Conservation (phyloP, 2,113 vertebrate species). For the Serilophus lunatus region DNA sequence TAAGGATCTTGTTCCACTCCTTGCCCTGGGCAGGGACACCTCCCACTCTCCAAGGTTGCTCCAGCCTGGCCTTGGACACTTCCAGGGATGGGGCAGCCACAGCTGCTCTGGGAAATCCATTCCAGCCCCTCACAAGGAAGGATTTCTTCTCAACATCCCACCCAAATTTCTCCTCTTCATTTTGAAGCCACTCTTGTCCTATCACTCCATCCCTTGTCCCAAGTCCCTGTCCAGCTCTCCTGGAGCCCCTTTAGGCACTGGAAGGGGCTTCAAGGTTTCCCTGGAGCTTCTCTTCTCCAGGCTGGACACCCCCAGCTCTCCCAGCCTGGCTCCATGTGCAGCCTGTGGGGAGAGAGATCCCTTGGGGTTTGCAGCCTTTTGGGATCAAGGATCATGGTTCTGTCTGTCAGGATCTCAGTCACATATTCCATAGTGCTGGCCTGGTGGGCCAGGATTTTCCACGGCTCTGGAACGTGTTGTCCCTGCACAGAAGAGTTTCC, state of each 20-base stretch:
- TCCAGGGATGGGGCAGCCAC: not conserved
- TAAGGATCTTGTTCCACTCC: not conserved
- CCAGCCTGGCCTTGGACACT: rapidly evolving
- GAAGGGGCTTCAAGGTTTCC: not conserved
- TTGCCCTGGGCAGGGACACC: not conserved
- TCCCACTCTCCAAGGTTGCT: rapidly evolving
- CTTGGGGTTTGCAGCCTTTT: not conserved
- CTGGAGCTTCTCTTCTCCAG: not conserved
- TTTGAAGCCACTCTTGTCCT: not conserved
- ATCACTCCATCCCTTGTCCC: not conserved
- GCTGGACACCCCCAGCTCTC: not conserved
- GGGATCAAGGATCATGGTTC: rapidly evolving
- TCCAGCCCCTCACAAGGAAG: not conserved
- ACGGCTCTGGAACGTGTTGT: rapidly evolving
- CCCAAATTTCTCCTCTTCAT: no score
- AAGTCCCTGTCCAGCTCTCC: not conserved
- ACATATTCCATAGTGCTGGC: rapidly evolving
- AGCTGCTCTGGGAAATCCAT: not conserved
- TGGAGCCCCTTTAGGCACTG: not conserved
- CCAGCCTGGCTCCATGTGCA: rapidly evolving
- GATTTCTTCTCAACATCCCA: not conserved
- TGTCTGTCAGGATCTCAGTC: not conserved
- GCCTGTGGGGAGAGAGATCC: not conserved
- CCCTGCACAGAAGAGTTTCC: not conserved
- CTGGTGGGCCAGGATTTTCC: not conserved